Base-by-base conservation (phyloP, 2,113 vertebrate species). In the Amblyopsis rosae region DNA sequence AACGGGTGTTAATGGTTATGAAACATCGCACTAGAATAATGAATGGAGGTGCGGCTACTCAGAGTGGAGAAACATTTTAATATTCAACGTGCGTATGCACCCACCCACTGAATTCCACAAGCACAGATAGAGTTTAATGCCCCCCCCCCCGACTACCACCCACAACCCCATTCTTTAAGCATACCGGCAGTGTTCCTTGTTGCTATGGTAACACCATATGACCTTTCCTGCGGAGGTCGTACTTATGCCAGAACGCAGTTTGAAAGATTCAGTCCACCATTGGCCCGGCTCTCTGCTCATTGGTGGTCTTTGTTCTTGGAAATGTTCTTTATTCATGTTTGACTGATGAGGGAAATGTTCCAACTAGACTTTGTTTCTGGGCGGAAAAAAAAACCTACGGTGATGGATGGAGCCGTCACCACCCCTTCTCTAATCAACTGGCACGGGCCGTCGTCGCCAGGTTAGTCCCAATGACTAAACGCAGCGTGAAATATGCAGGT, bases 1-100 rank as follows among this genome's bases (percentile, higher is more conserved):
- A 84, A 84, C 86, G 87, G 82, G 89, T 90, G 87, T 90, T 89
- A 90, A 90, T 88, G 84, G 84, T 83, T 82, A 79, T 67, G 76
- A 72, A 83, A 84, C 80, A 84, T 88, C 82, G 80, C 77, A 88
- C 80, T 45, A 45, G 63, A 70, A 75, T 76, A 85, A 88, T 83
- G 74, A 86, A 81, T 81, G 70, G 72, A 82, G 65, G 75, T 55
- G 26, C 45, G 13, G 64, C 75, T 67, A 74, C 75, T 77, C 72
- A 71, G 79, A 82, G 82, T 75, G 71, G 33, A 62, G 56, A 17
- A 69, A 70, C 66, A 75, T 75, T 79, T 88, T 86, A 82, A 83
- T 77, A 86, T 88, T 88, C 87, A 78, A 68, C 82, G 45, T 45
- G 67, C 86, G 71, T 83, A 81, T 41, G 50, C 67, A 57, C 54